Conservation (phyloP, 2,113 vertebrate genomes). For the Serilophus lunatus region DNA sequence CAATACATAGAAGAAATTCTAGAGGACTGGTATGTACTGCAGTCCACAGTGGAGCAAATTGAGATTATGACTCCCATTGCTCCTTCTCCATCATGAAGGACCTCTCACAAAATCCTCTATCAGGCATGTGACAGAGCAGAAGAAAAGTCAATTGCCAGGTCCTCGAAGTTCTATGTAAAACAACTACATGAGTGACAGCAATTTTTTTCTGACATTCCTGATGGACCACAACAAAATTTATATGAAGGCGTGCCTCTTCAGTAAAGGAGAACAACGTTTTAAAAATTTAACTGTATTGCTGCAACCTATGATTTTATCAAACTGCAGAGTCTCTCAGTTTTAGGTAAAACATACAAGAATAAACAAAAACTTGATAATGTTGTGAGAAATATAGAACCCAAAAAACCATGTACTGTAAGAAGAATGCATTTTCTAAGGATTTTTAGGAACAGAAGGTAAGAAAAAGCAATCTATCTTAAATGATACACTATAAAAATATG, state of each 20-base stretch:
- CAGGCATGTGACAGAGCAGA: background rate
- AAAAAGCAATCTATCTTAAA: background rate
- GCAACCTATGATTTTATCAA: background rate
- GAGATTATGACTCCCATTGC: background rate
- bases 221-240: background rate
- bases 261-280: background rate
- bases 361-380: background rate
- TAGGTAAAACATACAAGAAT: background rate
- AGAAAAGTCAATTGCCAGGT: background rate
- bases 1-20: background rate
- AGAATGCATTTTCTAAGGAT: background rate
- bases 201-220: conserved; percentile 27
- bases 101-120: background rate
- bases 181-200: conserved; percentile 48
- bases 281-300: background rate
- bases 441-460: background rate
- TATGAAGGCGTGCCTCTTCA: background rate
- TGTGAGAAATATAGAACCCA: background rate
- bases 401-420: background rate
- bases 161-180: background rate
- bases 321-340: background rate
- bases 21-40: background rate
- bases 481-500: background rate
- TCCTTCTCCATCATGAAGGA: background rate
- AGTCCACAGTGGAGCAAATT: background rate